phyloP scores from a whole-genome alignment of 2,113 vertebrate species.

The Oxyruncus cristatus region DNA sequence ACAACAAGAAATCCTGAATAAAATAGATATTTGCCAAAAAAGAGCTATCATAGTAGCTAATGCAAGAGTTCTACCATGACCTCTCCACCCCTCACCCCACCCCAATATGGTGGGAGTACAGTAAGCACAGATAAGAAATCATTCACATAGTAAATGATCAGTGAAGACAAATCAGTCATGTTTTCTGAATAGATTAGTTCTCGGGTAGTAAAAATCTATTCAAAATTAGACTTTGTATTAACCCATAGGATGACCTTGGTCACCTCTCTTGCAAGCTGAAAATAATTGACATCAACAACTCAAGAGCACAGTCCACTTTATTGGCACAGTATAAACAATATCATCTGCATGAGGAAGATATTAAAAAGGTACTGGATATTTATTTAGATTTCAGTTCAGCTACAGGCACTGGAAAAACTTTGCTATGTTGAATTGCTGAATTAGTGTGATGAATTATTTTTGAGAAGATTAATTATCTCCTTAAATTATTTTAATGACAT shows the following conservation, averaged over 20 bases:
- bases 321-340: neutral
- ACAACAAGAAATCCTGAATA: neutral
- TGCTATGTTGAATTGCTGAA: neutral
- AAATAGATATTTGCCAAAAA: neutral
- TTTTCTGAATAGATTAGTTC: neutral
- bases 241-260: neutral
- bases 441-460: neutral
- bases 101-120: rapidly evolving
- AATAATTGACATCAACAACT: neutral
- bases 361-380: neutral
- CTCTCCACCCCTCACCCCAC: rapidly evolving
- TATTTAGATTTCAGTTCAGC: neutral
- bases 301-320: neutral
- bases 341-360: neutral
- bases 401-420: neutral
- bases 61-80: neutral
- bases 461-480: neutral
- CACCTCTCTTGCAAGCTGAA: neutral
- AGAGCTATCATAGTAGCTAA: neutral
- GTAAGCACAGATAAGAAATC: neutral
- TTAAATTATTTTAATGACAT: neutral
- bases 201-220: neutral
- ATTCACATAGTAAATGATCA: neutral
- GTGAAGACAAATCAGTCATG: neutral
- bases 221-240: neutral